A percentile compares a stretch with the other conserved stretches of the same genome.
These are phyloP conservation scores for Acipenser ruthenus DNA, from an alignment of 2,797 vertebrate genomes.

Conservation along the genomic window DNA sequence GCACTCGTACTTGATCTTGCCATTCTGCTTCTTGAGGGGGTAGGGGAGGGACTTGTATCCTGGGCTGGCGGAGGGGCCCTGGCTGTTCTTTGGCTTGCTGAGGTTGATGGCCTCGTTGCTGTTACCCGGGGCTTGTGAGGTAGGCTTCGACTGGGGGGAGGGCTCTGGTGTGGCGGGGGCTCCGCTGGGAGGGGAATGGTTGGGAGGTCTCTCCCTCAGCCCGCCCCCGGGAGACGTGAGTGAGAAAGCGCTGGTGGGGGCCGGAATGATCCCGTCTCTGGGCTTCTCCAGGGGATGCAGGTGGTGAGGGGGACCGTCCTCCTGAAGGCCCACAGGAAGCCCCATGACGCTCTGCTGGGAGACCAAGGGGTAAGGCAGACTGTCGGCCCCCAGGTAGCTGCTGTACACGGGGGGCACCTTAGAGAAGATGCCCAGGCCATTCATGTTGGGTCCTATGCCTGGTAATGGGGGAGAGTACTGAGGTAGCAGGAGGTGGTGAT, in stretches of 20 bases:
- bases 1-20: constrained; percentile 77
- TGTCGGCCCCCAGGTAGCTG: constrained; percentile 38
- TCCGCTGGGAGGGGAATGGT: constrained; percentile 45
- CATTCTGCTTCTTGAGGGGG: constrained; percentile 68
- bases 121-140: constrained; percentile 20
- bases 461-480: constrained; percentile 47
- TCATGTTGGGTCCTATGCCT: constrained; percentile 27
- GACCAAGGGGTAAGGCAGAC: constrained; percentile 36
- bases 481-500: constrained; percentile 43
- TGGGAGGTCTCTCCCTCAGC: constrained; percentile 50
- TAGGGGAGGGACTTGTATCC: constrained; percentile 58
- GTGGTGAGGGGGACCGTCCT: constrained; percentile 6
- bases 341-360: constrained; percentile 25
- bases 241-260: background rate
- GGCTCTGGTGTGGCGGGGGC: constrained; percentile 32
- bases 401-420: constrained; percentile 33
- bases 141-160: constrained; percentile 24
- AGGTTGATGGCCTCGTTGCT: constrained; percentile 60
- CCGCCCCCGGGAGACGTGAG: constrained; percentile 28
- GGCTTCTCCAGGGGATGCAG: constrained; percentile 30
- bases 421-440: constrained; percentile 6
- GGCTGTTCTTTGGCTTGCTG: constrained; percentile 37
- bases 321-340: constrained; percentile 22
- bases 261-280: background rate
- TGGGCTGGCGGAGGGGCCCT: constrained; percentile 24